These are phyloP conservation scores for Aepyceros melampus DNA, from an alignment of 2,113 vertebrate genomes.

Conservation along the genomic window DNA sequence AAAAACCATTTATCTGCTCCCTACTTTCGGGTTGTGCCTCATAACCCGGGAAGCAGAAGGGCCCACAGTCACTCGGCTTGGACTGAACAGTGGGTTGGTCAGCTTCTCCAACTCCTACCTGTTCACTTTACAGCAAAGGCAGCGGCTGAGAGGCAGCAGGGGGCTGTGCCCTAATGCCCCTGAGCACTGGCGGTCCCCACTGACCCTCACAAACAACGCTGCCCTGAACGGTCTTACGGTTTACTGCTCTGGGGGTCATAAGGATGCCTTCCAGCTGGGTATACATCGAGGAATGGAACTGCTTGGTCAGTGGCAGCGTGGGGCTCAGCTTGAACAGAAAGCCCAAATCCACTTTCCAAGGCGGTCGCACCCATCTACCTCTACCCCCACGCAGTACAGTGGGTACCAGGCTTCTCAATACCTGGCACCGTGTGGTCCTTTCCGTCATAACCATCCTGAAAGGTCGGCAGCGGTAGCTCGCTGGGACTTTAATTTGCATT, in stretches of 20 bases:
- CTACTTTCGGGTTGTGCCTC: neutral
- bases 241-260: neutral
- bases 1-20: neutral
- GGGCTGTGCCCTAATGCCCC: neutral
- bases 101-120: neutral
- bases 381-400: neutral
- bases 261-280: neutral
- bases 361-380: fast-evolving
- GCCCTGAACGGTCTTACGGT: neutral
- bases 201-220: neutral
- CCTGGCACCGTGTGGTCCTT: neutral
- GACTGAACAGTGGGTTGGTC: neutral
- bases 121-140: neutral
- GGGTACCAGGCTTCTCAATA: neutral
- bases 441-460: neutral
- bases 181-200: neutral
- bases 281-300: neutral
- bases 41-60: neutral
- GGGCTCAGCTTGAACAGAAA: neutral
- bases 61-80: neutral
- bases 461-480: neutral
- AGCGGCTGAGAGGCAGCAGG: neutral
- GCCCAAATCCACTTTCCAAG: neutral
- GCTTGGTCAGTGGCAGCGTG: neutral
- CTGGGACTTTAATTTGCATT: neutral